Percentiles rank a stretch among this genome's conserved stretches.
Evolutionary conservation across 2,113 vertebrate genomes (phyloP).

Genomic region (Perca flavescens): DNA sequence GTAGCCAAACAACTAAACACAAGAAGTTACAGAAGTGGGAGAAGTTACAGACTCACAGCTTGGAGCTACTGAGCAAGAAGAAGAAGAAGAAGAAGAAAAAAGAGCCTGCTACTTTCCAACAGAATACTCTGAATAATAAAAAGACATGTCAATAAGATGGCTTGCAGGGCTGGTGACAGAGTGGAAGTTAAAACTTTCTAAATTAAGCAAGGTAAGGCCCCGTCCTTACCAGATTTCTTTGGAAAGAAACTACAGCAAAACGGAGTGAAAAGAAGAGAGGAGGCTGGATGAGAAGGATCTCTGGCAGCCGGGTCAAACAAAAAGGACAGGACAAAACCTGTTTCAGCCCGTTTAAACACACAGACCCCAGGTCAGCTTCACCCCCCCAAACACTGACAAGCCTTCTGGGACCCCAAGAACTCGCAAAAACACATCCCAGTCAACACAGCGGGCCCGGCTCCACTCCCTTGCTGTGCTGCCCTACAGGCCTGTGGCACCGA

Average conservation of each 20-base stretch:
- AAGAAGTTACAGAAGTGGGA: conserved; percentile 15
- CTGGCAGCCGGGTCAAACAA: conserved; percentile 30
- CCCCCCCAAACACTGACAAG: neutral
- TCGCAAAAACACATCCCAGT: conserved; percentile 27
- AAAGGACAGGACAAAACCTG: conserved; percentile 35
- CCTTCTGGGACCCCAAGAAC: conserved; percentile 36
- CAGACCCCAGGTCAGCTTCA: conserved; percentile 47
- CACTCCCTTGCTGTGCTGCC: conserved; percentile 10
- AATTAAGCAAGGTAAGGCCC: conserved; percentile 29
- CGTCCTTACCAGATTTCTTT: neutral
- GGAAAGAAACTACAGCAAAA: neutral
- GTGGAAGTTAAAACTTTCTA: conserved; percentile 33
- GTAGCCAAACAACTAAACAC: conserved; percentile 30
- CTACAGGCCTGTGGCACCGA: conserved; percentile 16
- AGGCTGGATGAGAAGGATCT: neutral
- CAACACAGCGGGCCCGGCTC: neutral
- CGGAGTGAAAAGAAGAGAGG: neutral
- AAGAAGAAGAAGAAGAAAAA: conserved; percentile 15
- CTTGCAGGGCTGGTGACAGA: conserved; percentile 39
- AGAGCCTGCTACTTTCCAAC: conserved; percentile 26
- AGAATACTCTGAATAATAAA: conserved; percentile 41
- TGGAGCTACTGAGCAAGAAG: conserved; percentile 15
- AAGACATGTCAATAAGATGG: conserved; percentile 23
- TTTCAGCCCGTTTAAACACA: conserved; percentile 44
- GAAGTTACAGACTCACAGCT: conserved; percentile 37